Percentiles rank a stretch among this genome's conserved stretches.
Evolutionary conservation across 2,888 invertebrate genomes (phyloP).

Genomic region (Limnephilus marmoratus): DNA sequence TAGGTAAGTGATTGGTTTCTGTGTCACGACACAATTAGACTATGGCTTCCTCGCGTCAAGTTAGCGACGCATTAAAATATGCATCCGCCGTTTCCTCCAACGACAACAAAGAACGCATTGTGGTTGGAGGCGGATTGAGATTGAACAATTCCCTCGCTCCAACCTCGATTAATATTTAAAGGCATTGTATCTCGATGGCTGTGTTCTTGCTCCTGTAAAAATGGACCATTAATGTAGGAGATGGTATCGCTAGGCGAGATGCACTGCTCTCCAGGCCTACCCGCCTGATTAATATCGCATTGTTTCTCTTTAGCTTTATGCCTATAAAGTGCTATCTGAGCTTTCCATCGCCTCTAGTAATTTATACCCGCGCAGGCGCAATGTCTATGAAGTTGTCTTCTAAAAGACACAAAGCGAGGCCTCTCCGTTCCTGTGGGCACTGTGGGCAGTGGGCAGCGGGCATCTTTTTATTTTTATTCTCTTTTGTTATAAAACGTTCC

Average conservation of each 20-base stretch:
- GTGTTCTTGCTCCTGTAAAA: conserved; percentile 53
- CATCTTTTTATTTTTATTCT: conserved; percentile 35
- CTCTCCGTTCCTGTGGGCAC: neutral
- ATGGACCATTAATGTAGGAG: conserved; percentile 55
- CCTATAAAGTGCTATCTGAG: conserved; percentile 42
- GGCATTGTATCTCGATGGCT: conserved; percentile 51
- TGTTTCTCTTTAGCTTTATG: conserved; percentile 53
- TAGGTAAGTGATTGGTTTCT: neutral
- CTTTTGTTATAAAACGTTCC: conserved; percentile 30
- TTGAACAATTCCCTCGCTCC: conserved; percentile 45
- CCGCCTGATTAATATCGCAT: conserved; percentile 58
- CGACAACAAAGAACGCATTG: conserved; percentile 28
- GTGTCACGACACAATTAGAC: neutral
- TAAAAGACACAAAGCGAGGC: conserved; percentile 1
- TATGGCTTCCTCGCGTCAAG: neutral
- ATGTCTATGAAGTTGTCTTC: conserved; percentile 45
- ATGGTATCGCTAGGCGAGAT: conserved; percentile 48
- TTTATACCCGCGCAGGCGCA: conserved; percentile 32
- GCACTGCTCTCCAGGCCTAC: conserved; percentile 44
- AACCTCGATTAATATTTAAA: conserved; percentile 56
- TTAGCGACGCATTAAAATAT: neutral
- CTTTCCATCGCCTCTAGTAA: conserved; percentile 52
- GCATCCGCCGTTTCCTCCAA: conserved; percentile 19
- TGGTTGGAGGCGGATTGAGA: conserved; percentile 33
- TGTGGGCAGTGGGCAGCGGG: neutral